Base-by-base conservation (phyloP, 2,113 vertebrate species). In the Canis aureus region DNA sequence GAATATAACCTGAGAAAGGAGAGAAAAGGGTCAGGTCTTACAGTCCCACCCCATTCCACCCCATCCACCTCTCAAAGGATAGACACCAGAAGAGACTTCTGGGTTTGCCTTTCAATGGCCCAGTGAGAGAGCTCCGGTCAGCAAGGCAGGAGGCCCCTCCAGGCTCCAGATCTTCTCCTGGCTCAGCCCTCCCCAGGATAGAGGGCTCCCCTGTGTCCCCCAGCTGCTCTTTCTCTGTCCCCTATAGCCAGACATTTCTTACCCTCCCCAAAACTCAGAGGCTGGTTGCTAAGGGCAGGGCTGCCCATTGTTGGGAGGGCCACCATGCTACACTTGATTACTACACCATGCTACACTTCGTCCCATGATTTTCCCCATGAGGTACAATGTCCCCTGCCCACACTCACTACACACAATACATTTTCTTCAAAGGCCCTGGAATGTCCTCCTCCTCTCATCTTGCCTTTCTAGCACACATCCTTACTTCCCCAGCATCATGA, bases 1-100 rank as follows among this genome's bases (percentile, higher is more conserved):
- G 99, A 96, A 99, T 99, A 96, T 99, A 99, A 98, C 99, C 99
- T 99, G 64, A 51, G 55, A 59, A 74, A 81, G 69, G 73, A 91
- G 79, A 94, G 69, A 79, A 59, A 15, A 57, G 25, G 78, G 57
- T 81, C 62, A 35, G 53, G 76, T 78, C 62, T 92, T 32, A 29
- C 0, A 35, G 81, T 5, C 43, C 29, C 57, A 17, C 7, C 38
- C 25, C 1, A n/a, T 1, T 51, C 32, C 1, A 11, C 5, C 51
- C 29, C n/a, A 22, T 8, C 4, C 19, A 13, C 12, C 23, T 32
- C 43, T 85, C 80, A 23, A 1, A 32, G 0, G 19, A 93, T 43
- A 43, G 76, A 67, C 4, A 25, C 12, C 19, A 0, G 51, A 43
- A 53, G 32, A 67, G 69, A 25, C 43, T 57, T 43, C 69, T 10